Evolutionary conservation across 2,888 invertebrate species (phyloP), one percentile per base, ranked within the genome.

Genomic region (Euclidia mi): DNA sequence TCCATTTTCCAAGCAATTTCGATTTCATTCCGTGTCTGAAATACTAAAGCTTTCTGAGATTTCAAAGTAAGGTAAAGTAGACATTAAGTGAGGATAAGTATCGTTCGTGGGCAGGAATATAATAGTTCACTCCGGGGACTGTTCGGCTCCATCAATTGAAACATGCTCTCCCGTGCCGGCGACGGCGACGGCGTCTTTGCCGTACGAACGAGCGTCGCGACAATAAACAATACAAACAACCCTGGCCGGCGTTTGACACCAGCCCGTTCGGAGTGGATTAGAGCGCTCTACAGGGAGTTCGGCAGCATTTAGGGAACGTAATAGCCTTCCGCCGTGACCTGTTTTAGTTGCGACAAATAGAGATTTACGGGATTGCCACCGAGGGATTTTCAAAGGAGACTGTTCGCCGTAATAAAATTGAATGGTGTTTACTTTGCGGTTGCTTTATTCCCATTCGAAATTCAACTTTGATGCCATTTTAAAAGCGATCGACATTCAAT

Each of bases 191-290:
- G 78, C 90, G 86, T 92, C 92, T 92, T 91, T 89, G 87, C 85
- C 88, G 87, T 84, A 82, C 85, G 87, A 88, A 87, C 91, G 89
- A 88, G 85, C 90, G 87, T 80, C 85, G 87, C 90, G 92, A 92
- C 93, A 92, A 94, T 94, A 94, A 94, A 94, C 94, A 94, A 94
- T 94, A 94, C 93, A 94, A 94, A 94, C 94, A 93, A 88, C 94
- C 89, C 86, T 84, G 86, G 86, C 85, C 93, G 94, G 94, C 92
- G 91, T 94, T 94, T 94, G 94, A 94, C 94, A 94, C 91, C 90
- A 93, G 92, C 87, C 89, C 91, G 93, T 88, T 92, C 90, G 84
- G 82, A 93, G 92, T 93, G 91, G 93, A 93, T 92, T 92, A 92
- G 91, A 92, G 87, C 91, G 91, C 88, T 90, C 91, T 88, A 88